Conservation (phyloP, 2,888 invertebrate species). For the Hipparchia sbordonii region DNA sequence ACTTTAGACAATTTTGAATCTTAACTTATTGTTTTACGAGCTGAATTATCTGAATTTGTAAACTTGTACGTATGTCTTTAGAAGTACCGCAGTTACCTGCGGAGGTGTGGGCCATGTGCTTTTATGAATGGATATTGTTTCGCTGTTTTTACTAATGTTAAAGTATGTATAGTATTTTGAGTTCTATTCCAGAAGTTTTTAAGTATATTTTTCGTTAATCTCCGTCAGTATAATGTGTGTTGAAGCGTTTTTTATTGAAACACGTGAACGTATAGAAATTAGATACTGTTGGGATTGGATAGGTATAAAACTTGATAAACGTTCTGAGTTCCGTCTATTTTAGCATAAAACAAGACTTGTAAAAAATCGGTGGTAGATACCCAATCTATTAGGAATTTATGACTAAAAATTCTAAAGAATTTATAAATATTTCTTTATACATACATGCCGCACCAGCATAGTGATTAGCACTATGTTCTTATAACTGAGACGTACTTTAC, state of each 20-base stretch:
- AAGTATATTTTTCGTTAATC: neutral
- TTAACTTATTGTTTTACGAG: neutral
- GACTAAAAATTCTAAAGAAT: too few relatives aligned
- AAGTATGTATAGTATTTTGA: conserved; percentile 2
- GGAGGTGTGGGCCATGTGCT: conserved; percentile 52
- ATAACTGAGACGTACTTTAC: too few relatives aligned
- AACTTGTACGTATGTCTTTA: conserved; percentile 40
- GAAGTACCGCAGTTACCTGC: conserved; percentile 50
- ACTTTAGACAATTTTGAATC: conserved; percentile 13
- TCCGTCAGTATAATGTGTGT: neutral
- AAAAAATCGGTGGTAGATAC: too few relatives aligned
- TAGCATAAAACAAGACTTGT: too few relatives aligned
- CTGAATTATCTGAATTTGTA: neutral
- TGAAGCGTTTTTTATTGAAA: conserved; percentile 13
- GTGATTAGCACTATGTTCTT: too few relatives aligned
- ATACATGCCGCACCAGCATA: too few relatives aligned
- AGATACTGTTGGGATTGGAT: conserved; percentile 4
- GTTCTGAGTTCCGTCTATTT: neutral
- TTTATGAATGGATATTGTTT: conserved; percentile 47
- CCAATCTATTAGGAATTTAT: too few relatives aligned
- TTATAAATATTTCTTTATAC: too few relatives aligned
- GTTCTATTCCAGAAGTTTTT: neutral
- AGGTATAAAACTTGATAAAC: neutral
- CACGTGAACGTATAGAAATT: conserved; percentile 14
- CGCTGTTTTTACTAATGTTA: conserved; percentile 34